These are phyloP conservation scores for Pammene aurita DNA, from an alignment of 2,888 invertebrate species.

Conservation along the genomic window DNA sequence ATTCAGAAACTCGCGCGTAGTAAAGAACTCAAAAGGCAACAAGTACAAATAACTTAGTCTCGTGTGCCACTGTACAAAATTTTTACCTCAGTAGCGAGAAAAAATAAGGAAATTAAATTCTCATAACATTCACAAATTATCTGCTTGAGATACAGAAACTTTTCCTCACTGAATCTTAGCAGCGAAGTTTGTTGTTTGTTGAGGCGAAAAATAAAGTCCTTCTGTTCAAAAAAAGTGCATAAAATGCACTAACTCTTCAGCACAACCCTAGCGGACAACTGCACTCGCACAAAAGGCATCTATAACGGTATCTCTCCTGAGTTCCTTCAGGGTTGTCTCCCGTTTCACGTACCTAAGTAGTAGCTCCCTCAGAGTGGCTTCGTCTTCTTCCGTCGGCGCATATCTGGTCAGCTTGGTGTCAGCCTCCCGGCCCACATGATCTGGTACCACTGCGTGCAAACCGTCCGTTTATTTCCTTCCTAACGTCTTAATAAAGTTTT, in stretches of 20 bases:
- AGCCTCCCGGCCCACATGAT: slow-evolving; percentile 82
- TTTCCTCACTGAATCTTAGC: too few species aligned
- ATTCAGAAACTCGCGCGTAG: too few species aligned
- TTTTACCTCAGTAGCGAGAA: neutral
- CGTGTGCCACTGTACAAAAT: neutral
- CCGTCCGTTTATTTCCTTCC: slow-evolving; percentile 69
- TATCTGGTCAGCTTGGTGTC: slow-evolving; percentile 88
- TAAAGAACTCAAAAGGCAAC: too few species aligned
- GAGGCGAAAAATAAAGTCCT: neutral
- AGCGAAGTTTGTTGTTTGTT: too few species aligned
- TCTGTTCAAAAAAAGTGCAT: neutral
- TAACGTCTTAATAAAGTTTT: slow-evolving; percentile 7
- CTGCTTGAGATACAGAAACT: too few species aligned
- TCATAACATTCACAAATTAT: too few species aligned
- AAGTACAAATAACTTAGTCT: too few species aligned
- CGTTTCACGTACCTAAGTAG: slow-evolving; percentile 90
- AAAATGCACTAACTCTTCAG: slow-evolving; percentile 5
- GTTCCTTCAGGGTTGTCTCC: slow-evolving; percentile 55
- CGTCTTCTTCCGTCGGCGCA: slow-evolving; percentile 94
- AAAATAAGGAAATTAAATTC: too few species aligned
- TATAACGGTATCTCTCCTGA: slow-evolving; percentile 25
- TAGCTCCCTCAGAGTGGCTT: slow-evolving; percentile 97
- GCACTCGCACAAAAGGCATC: slow-evolving; percentile 27
- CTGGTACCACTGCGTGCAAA: slow-evolving; percentile 81
- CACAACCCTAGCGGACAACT: slow-evolving; percentile 14